These are phyloP conservation scores for Himalopsyche tibetana DNA, from an alignment of 2,888 invertebrate species.

Conservation along the genomic window DNA sequence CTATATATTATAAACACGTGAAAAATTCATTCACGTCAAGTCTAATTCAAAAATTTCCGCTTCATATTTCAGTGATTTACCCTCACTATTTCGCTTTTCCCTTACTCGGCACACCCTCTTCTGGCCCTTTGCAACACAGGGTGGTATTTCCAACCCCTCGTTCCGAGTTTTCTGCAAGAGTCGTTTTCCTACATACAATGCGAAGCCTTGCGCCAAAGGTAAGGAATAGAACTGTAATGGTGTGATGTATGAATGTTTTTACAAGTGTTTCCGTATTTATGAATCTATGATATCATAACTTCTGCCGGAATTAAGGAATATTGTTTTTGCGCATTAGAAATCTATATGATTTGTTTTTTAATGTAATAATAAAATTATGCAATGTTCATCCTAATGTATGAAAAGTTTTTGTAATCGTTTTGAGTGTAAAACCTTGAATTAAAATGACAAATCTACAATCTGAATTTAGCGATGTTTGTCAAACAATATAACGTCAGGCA, in stretches of 20 bases:
- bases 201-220: constrained; percentile 8
- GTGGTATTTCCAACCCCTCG: neutral
- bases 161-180: neutral
- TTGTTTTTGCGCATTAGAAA: too few species aligned
- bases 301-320: too few species aligned
- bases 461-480: too few species aligned
- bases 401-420: too few species aligned
- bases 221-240: neutral
- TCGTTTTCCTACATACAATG: constrained; percentile 6
- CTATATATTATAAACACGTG: neutral
- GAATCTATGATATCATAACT: too few species aligned
- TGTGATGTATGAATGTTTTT: neutral
- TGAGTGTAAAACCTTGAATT: too few species aligned
- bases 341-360: too few species aligned
- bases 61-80: constrained; percentile 62
- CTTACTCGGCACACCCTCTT: constrained; percentile 20
- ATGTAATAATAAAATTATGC: too few species aligned
- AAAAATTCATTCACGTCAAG: constrained; percentile 56
- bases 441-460: too few species aligned
- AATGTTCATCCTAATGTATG: too few species aligned
- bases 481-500: too few species aligned
- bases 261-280: too few species aligned
- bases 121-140: neutral
- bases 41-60: constrained; percentile 60
- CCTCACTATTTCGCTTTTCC: constrained; percentile 32